Evolutionary conservation across 2,797 vertebrate genomes (phyloP), one percentile per base, ranked within the genome.

Genomic region (Rousettus madagascariensis): DNA sequence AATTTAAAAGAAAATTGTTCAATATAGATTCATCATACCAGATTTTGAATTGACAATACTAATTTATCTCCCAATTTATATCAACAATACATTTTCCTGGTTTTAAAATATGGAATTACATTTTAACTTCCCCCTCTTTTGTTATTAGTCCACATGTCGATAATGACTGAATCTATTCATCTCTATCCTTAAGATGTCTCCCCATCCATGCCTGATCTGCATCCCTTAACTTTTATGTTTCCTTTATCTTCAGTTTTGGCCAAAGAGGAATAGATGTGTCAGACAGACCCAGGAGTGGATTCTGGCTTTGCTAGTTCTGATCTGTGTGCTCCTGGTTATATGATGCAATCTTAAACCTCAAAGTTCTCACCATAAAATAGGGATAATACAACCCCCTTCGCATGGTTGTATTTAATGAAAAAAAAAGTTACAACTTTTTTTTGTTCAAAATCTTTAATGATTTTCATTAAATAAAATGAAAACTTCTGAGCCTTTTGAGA

Each of bases 151-250:
- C 20, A 5, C 26, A 79, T 59, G 33, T 41, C 68, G 28, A 43
- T n/a, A 43, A 38, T 17, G 5, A 57, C 22, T 22, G 49, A 59
- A 53, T 61, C 2, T 26, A 9, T 22, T 71, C 4, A 68, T 17
- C 3, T 69, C 17, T 61, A 12, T 57, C 16, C 15, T 86, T 86
- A 79, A 74, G 49, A 30, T 12, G 0, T 11, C 12, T 36, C 6
- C 51, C 5, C 11, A 22, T 11, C 5, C 11, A 33, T 3, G 1
- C 19, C 20, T 24, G 2, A 28, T 1, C 2, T 59, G 20, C 5
- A 41, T 2, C 8, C 3, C 0, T 6, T 28, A 10, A 10, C 4
- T 74, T 89, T 55, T 75, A 12, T 43, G 5, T 88, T 17, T 59
- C 1, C 6, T 12, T 57, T 4, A 30, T 16, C 57, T 83, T 43